phyloP scores from a whole-genome alignment of 2,888 invertebrate genomes.

The Aphelenchoides bicaudatus region DNA sequence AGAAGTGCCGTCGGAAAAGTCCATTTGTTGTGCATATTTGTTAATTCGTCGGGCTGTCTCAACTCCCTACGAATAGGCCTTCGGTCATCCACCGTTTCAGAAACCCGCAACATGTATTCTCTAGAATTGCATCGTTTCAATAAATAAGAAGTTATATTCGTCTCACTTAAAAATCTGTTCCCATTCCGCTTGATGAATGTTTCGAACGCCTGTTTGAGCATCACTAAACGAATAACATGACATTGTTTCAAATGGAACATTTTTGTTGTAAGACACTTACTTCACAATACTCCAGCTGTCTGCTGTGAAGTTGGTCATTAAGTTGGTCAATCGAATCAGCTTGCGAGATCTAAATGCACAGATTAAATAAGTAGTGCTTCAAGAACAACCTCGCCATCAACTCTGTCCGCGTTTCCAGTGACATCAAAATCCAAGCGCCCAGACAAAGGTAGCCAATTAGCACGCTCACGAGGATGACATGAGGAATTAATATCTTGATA shows the following conservation, averaged over 20 bases:
- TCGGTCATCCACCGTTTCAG: slow-evolving; percentile 55
- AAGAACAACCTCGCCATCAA: slow-evolving; percentile 32
- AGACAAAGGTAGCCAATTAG: slow-evolving; percentile 58
- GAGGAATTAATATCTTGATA: slow-evolving; percentile 60
- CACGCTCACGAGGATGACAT: slow-evolving; percentile 58
- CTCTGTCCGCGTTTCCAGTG: slow-evolving; percentile 58
- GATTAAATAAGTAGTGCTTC: neutral
- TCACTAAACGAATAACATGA: no score
- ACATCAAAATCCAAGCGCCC: slow-evolving; percentile 59
- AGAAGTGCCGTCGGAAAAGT: slow-evolving; percentile 60
- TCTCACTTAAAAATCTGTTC: slow-evolving; percentile 43
- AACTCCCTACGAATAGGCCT: slow-evolving; percentile 53
- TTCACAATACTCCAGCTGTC: slow-evolving; percentile 53
- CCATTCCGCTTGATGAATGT: slow-evolving; percentile 51
- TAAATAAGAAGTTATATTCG: neutral
- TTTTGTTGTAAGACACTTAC: no score
- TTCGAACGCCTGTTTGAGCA: slow-evolving; percentile 48
- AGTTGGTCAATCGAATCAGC: slow-evolving; percentile 48
- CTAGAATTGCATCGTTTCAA: slow-evolving; percentile 23
- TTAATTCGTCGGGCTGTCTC: slow-evolving; percentile 46
- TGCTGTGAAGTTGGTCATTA: slow-evolving; percentile 57
- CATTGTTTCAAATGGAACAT: no score
- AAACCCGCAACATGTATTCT: slow-evolving; percentile 55
- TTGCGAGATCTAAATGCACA: slow-evolving; percentile 32
- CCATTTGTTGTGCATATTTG: slow-evolving; percentile 60